A percentile compares a stretch with the other conserved stretches of the same genome.
phyloP scores from a whole-genome alignment of 1,140 invertebrate species.

The Ceratosolen fusciceps region DNA sequence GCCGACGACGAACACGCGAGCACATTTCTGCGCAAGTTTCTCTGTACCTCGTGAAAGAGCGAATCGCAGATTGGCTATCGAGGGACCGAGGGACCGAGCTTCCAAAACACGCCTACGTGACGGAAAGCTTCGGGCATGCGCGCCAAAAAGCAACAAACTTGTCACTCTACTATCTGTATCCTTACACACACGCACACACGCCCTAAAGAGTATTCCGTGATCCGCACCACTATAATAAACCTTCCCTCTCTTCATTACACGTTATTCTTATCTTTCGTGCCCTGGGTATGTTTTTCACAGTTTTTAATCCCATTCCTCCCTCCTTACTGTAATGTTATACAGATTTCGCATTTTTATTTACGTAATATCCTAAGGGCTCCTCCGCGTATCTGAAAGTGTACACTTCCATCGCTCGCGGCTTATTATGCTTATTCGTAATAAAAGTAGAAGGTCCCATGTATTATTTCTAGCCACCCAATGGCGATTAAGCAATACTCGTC shows the following conservation, averaged over 20 bases:
- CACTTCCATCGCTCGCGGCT: no score
- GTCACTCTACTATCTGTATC: background rate
- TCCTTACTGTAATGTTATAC: background rate
- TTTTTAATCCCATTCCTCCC: background rate
- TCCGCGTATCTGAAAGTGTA: no score
- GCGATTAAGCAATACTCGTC: no score
- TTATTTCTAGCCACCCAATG: no score
- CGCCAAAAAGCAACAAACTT: background rate
- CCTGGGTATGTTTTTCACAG: background rate
- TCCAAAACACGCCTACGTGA: conserved; percentile 27
- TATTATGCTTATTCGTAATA: no score
- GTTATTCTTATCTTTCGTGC: background rate
- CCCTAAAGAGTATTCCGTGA: background rate
- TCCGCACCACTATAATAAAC: background rate
- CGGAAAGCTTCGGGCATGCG: conserved; percentile 55
- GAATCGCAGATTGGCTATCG: conserved; percentile 21
- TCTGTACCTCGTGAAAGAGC: background rate
- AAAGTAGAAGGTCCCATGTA: no score
- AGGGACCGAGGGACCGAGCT: conserved; percentile 2
- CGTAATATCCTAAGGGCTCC: no score
- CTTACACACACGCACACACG: background rate
- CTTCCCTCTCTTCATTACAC: background rate
- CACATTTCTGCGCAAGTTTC: background rate
- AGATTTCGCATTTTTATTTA: background rate
- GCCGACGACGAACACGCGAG: background rate